phyloP scores from a whole-genome alignment of 2,797 vertebrate genomes.

The Peromyscus nudipes region DNA sequence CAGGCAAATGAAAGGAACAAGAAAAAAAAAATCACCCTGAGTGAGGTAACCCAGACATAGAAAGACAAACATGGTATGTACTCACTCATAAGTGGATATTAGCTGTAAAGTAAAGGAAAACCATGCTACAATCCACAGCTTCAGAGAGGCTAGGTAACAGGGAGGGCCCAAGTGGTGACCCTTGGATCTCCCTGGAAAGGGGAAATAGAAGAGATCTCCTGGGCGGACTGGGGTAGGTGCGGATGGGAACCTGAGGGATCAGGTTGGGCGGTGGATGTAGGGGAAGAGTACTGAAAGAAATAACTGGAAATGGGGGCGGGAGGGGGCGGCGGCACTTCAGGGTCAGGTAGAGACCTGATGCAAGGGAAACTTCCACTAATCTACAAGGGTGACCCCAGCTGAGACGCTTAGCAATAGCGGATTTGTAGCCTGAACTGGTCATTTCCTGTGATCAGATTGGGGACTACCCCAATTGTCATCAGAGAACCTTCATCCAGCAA shows the following conservation, averaged over 20 bases:
- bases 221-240: neutral
- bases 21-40: neutral
- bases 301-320: neutral
- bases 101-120: neutral
- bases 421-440: neutral
- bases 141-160: neutral
- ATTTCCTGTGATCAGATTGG: neutral
- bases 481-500: neutral
- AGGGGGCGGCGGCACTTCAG: neutral
- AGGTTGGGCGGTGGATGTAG: neutral
- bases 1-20: neutral
- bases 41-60: neutral
- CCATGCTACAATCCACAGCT: neutral
- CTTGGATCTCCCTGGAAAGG: neutral
- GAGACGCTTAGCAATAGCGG: neutral
- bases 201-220: neutral
- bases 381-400: neutral
- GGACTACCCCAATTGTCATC: neutral
- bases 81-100: neutral
- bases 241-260: neutral
- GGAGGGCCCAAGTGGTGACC: neutral
- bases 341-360: neutral
- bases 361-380: neutral
- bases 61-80: neutral
- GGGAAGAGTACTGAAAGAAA: neutral